Percentiles rank a stretch among this genome's conserved stretches.
These are phyloP conservation scores for Drosophila suzukii DNA, from an alignment of 1,140 invertebrate species.

Conservation along the genomic window DNA sequence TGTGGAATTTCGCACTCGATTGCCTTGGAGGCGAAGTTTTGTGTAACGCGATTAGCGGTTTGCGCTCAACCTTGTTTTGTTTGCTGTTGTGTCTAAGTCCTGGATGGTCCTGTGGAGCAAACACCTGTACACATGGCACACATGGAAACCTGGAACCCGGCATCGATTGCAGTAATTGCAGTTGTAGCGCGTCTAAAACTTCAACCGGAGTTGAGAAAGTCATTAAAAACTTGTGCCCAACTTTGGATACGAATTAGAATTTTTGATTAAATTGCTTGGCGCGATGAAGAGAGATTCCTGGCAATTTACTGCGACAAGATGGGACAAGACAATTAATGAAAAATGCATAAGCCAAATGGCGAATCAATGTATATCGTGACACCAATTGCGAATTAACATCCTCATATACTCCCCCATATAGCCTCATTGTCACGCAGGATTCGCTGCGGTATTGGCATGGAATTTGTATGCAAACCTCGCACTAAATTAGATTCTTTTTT, in stretches of 20 bases:
- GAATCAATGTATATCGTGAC: slow-evolving; percentile 84
- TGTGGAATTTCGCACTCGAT: slow-evolving; percentile 81
- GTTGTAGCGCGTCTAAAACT: slow-evolving; percentile 46
- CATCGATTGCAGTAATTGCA: slow-evolving; percentile 69
- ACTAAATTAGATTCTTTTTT: slow-evolving; percentile 83
- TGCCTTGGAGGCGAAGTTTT: slow-evolving; percentile 67
- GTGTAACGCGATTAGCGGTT: slow-evolving; percentile 82
- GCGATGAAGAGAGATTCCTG: slow-evolving; percentile 1
- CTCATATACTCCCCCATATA: slow-evolving; percentile 23
- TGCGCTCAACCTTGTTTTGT: slow-evolving; percentile 55
- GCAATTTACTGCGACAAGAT: slow-evolving; percentile 32
- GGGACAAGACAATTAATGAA: slow-evolving; percentile 77
- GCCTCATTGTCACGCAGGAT: slow-evolving; percentile 62
- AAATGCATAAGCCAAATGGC: slow-evolving; percentile 75
- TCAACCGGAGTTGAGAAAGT: slow-evolving; percentile 64
- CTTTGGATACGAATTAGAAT: slow-evolving; percentile 70
- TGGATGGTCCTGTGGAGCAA: slow-evolving; percentile 20
- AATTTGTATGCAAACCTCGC: slow-evolving; percentile 83
- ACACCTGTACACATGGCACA: slow-evolving; percentile 4
- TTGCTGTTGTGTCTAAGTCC: slow-evolving; percentile 63
- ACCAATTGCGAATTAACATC: slow-evolving; percentile 70
- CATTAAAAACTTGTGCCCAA: slow-evolving; percentile 76
- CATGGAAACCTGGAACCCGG: neutral
- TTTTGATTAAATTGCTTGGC: slow-evolving; percentile 76
- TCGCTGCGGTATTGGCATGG: slow-evolving; percentile 19